Base-by-base conservation (phyloP, 2,888 invertebrate genomes). In the Nasonovia ribisnigri region DNA sequence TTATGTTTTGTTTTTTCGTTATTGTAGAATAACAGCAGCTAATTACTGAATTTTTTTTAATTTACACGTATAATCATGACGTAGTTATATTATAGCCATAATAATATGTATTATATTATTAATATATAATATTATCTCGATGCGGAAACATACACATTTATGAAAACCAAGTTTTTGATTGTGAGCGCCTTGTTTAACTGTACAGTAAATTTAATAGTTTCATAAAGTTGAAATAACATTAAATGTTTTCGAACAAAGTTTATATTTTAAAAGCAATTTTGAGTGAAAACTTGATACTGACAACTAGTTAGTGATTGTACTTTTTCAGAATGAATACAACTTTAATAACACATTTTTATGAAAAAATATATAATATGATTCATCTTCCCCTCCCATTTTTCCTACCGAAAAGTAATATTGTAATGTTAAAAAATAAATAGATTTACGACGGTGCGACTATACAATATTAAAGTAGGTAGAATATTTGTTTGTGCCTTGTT, bases 211-310 rank as follows among this genome's bases (percentile, higher is more conserved):
- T 77, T 77, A 36, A 77, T 77, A 77, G 77, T 77, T 77, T 42
- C 42, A 77, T 77, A 8, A 77, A 77, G 77, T 77, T 42, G 77
- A 77, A 77, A 77, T 77, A 77, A 77, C 77, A 36, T 77, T 77
- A 77, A 77, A 77, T 77, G 36, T 77, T 77, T 20, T 77, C 36
- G 36, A 77, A 77, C 77, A 77, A 77, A 77, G 77, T 77, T 77
- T 36, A 77, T 77, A 77, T 77, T 77, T 77, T 36, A 77, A 77
- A 77, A 77, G 77, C 77, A 77, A 77, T 77, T 77, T 77, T 77
- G 77, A 77, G 77, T 77, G 36, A 77, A 77, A 77, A 77, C 77
- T 77, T 77, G 46, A 77, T 77, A 77, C 77, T 77, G 36, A 77
- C 36, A 77, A 77, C 77, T 77, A 77, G 77, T 77, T 77, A 36